Evolutionary conservation across 2,888 invertebrate genomes (phyloP).

Genomic region (Odontocolon sp.): DNA sequence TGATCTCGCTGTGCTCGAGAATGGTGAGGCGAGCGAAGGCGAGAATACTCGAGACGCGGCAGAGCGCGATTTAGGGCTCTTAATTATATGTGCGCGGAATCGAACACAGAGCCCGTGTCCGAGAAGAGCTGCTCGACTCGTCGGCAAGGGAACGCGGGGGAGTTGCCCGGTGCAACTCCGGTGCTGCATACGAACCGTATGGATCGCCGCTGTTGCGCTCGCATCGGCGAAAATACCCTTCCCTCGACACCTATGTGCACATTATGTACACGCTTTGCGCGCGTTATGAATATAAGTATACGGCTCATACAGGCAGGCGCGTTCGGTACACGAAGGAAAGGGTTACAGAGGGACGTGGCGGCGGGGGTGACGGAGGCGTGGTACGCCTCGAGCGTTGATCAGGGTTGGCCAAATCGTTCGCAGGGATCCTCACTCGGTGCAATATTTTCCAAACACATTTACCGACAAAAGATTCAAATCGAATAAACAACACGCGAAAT

Average conservation of each 20-base stretch:
- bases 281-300: slow-evolving; percentile 76
- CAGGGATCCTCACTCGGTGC: slow-evolving; percentile 19
- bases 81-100: slow-evolving; percentile 77
- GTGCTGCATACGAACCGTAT: not conserved
- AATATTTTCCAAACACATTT: not conserved
- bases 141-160: slow-evolving; percentile 65
- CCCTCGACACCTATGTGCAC: slow-evolving; percentile 42
- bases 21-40: too few species aligned
- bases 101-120: slow-evolving; percentile 67
- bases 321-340: slow-evolving; percentile 51
- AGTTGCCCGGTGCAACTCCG: slow-evolving; percentile 58
- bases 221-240: slow-evolving; percentile 30
- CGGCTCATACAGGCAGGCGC: slow-evolving; percentile 68
- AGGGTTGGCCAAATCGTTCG: slow-evolving; percentile 66
- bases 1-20: too few species aligned
- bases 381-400: slow-evolving; percentile 71
- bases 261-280: slow-evolving; percentile 60
- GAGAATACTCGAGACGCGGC: slow-evolving; percentile 70
- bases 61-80: slow-evolving; percentile 79
- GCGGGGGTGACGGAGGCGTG: slow-evolving; percentile 67
- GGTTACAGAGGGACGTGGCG: slow-evolving; percentile 2
- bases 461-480: slow-evolving; percentile 6
- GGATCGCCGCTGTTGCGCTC: slow-evolving; percentile 42
- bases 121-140: slow-evolving; percentile 32
- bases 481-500: slow-evolving; percentile 7